phyloP scores from a whole-genome alignment of 2,113 vertebrate genomes.

The Tachycineta bicolor region DNA sequence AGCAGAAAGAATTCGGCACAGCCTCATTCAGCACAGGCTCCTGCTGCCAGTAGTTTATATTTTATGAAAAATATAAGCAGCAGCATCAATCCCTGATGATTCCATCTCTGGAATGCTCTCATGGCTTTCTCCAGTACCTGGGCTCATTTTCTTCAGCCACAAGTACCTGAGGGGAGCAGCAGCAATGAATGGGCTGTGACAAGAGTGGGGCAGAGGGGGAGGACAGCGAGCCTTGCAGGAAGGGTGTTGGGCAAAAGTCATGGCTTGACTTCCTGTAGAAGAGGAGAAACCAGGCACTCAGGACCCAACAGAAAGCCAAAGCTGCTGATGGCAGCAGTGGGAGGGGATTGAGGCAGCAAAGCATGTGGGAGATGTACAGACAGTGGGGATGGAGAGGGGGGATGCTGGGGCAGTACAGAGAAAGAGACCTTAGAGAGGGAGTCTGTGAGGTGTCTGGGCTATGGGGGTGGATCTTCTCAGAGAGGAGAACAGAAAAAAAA shows the following conservation, averaged over 20 bases:
- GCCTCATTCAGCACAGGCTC: background rate
- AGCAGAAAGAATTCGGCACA: background rate
- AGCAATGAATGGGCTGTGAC: background rate
- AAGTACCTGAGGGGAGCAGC: background rate
- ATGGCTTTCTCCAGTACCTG: background rate
- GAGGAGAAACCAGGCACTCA: accelerated
- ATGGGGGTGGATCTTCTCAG: background rate
- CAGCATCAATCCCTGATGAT: background rate
- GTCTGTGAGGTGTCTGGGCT: background rate
- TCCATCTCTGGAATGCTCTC: background rate
- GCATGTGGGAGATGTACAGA: background rate
- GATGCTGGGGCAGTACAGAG: background rate
- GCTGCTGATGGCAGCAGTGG: background rate
- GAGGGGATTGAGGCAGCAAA: background rate
- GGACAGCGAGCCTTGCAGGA: background rate
- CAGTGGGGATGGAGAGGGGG: background rate
- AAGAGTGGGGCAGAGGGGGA: background rate
- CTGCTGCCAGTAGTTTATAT: background rate
- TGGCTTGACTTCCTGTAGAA: background rate
- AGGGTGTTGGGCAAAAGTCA: background rate
- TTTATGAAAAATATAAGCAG: background rate
- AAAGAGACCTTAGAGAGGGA: background rate
- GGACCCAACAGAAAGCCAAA: background rate
- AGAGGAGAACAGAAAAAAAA: background rate
- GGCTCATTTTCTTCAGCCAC: background rate